phyloP scores from a whole-genome alignment of 2,888 invertebrate species.

The Brachyptera risi region DNA sequence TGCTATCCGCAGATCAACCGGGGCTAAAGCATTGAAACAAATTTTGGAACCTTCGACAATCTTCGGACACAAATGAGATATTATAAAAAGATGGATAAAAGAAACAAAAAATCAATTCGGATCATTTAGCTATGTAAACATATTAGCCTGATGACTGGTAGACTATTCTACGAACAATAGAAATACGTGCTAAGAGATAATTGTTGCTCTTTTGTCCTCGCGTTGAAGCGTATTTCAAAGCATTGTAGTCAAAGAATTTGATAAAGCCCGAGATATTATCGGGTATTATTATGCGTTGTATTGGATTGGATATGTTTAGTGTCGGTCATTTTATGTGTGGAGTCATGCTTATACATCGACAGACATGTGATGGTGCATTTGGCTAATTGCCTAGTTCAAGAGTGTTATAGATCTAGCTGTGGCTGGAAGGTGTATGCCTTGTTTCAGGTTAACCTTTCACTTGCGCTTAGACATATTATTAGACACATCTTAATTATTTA shows the following conservation, averaged over 20 bases:
- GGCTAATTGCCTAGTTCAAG: too few relatives aligned
- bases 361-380: too few relatives aligned
- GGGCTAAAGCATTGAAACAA: slow-evolving; percentile 9
- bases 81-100: slow-evolving; percentile 20
- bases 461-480: too few relatives aligned
- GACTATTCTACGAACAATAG: not conserved
- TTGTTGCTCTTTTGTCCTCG: not conserved
- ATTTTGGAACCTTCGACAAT: slow-evolving; percentile 22
- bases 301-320: too few relatives aligned
- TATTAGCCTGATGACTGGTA: slow-evolving; percentile 13
- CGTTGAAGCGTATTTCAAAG: not conserved
- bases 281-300: too few relatives aligned
- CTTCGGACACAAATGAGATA: slow-evolving; percentile 20
- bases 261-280: too few relatives aligned
- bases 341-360: too few relatives aligned
- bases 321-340: too few relatives aligned
- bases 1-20: slow-evolving; percentile 1
- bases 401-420: too few relatives aligned
- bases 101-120: slow-evolving; percentile 14
- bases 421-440: too few relatives aligned
- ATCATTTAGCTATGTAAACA: slow-evolving; percentile 27
- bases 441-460: too few relatives aligned
- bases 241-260: not conserved
- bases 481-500: too few relatives aligned
- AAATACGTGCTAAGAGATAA: slow-evolving; percentile 4